phyloP scores from a whole-genome alignment of 2,113 vertebrate species.

The Myiagra hebetior region DNA sequence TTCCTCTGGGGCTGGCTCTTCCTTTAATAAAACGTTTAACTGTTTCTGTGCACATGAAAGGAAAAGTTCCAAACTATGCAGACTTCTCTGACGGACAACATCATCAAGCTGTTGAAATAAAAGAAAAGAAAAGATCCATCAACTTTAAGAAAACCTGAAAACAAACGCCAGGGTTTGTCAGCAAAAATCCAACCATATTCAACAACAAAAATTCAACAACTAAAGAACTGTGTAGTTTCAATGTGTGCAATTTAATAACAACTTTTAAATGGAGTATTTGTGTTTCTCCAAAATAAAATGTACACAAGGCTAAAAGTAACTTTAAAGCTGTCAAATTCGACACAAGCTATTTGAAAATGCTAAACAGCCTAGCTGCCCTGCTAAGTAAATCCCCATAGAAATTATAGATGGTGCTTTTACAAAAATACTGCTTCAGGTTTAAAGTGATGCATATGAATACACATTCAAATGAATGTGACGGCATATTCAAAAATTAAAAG shows the following conservation, averaged over 20 bases:
- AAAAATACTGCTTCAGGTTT: background rate
- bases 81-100: slow-evolving; percentile 73
- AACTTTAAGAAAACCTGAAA: background rate
- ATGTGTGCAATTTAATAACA: background rate
- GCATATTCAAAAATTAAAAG: background rate
- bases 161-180: background rate
- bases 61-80: slow-evolving; percentile 81
- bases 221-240: background rate
- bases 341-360: background rate
- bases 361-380: background rate
- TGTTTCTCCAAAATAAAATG: background rate
- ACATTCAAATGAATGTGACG: background rate
- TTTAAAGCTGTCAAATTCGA: background rate
- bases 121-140: background rate
- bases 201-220: background rate
- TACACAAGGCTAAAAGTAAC: background rate
- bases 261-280: background rate
- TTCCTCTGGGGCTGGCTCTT: slow-evolving; percentile 56
- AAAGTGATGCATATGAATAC: background rate
- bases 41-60: slow-evolving; percentile 83
- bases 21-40: slow-evolving; percentile 70
- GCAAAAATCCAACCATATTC: background rate
- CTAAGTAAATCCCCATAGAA: background rate
- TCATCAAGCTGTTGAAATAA: slow-evolving; percentile 73
- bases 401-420: background rate